Percentiles rank a stretch among this genome's conserved stretches.
phyloP scores from a whole-genome alignment of 2,888 invertebrate species.

The Thymelicus sylvestris region DNA sequence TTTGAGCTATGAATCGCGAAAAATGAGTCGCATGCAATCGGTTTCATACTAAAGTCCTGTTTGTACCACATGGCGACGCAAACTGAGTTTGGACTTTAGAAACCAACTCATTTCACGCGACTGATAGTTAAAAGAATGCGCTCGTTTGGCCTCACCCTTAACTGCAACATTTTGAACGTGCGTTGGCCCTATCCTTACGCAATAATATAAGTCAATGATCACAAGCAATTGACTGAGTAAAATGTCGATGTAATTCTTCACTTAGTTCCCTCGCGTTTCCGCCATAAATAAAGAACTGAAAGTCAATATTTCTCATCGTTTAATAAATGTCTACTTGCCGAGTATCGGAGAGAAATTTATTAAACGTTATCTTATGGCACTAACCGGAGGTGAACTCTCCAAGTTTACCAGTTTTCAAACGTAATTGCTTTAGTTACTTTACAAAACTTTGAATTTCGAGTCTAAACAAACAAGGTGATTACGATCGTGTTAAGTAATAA shows the following conservation, averaged over 20 bases:
- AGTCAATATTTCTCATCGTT: constrained; percentile 22
- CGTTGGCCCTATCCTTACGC: too few species aligned
- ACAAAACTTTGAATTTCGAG: background rate
- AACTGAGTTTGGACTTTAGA: too few species aligned
- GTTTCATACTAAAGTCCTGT: too few species aligned
- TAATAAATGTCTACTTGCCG: constrained; percentile 25
- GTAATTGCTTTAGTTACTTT: background rate
- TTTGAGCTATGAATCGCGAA: too few species aligned
- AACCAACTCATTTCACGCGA: too few species aligned
- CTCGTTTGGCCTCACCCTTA: too few species aligned
- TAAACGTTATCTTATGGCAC: background rate
- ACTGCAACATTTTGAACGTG: too few species aligned
- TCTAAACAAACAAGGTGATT: background rate
- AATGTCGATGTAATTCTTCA: constrained; percentile 12
- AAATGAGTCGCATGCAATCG: too few species aligned
- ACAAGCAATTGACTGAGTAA: constrained; percentile 11
- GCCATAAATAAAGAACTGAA: constrained; percentile 16
- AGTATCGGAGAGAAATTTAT: constrained; percentile 7
- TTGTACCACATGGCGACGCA: too few species aligned
- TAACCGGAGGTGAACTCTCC: background rate
- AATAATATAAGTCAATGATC: background rate
- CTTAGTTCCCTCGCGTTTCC: background rate
- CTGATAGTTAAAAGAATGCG: too few species aligned
- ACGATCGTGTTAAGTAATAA: background rate
- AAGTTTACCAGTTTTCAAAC: background rate